Evolutionary conservation across 2,797 vertebrate genomes (phyloP).

Genomic region (Pseudochirops corinnae): DNA sequence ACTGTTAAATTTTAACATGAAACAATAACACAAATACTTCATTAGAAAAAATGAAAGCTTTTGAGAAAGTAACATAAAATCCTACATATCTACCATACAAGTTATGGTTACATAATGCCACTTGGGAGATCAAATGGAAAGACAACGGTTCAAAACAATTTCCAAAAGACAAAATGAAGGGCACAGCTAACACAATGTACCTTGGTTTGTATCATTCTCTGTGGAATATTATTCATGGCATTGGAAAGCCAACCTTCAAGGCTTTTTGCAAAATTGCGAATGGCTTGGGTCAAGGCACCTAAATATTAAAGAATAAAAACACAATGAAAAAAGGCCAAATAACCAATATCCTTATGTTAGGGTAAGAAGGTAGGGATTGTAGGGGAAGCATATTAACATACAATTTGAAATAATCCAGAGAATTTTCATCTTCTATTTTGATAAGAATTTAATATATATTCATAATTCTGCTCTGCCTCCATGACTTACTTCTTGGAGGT

Average conservation of each 20-base stretch:
- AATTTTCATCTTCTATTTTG: conserved; percentile 30
- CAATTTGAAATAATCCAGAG: conserved; percentile 39
- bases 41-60: conserved; percentile 37
- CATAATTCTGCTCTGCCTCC: conserved; percentile 58
- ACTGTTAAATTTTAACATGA: not conserved
- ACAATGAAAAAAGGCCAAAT: conserved; percentile 77
- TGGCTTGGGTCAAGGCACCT: conserved; percentile 93
- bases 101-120: not conserved
- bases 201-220: conserved; percentile 93
- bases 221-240: conserved; percentile 92
- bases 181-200: conserved; percentile 74
- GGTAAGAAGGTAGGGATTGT: conserved; percentile 11
- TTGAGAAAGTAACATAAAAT: conserved; percentile 6
- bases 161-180: conserved; percentile 57
- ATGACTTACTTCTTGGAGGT: conserved; percentile 43
- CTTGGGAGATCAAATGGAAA: conserved; percentile 24
- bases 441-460: conserved; percentile 45
- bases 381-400: conserved; percentile 30
- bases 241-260: conserved; percentile 92
- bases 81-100: not conserved
- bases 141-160: conserved; percentile 19
- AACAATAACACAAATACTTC: conserved; percentile 17
- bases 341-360: conserved; percentile 56
- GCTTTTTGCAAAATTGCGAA: conserved; percentile 93
- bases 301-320: conserved; percentile 79